phyloP scores from a whole-genome alignment of 2,888 invertebrate genomes.

The Tetropium fuscum region DNA sequence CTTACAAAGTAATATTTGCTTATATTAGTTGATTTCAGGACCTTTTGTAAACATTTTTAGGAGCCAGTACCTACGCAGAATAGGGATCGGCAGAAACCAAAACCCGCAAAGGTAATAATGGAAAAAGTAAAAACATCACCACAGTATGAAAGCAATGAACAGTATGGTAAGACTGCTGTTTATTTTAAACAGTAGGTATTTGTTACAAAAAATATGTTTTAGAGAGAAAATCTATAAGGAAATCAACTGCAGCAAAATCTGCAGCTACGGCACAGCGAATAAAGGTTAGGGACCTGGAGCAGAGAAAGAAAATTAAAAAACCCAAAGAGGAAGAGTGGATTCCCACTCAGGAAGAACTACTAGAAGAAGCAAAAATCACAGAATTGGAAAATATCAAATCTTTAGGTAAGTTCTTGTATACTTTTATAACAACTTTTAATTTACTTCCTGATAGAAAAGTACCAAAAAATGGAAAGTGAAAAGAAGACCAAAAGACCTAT shows the following conservation, averaged over 20 bases:
- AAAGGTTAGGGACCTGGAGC: slow-evolving; percentile 81
- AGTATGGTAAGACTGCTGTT: slow-evolving; percentile 37
- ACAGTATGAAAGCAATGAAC: slow-evolving; percentile 43
- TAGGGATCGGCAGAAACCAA: slow-evolving; percentile 57
- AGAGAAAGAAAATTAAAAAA: slow-evolving; percentile 76
- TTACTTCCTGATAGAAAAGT: slow-evolving; percentile 76
- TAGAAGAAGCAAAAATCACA: slow-evolving; percentile 94
- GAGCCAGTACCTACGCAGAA: slow-evolving; percentile 62
- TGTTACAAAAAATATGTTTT: no score
- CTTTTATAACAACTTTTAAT: neutral
- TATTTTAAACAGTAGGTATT: no score
- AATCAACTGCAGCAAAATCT: slow-evolving; percentile 88
- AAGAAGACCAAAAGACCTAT: slow-evolving; percentile 88
- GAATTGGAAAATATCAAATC: slow-evolving; percentile 94
- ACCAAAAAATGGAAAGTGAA: slow-evolving; percentile 92
- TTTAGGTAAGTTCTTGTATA: slow-evolving; percentile 72
- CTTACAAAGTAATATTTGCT: slow-evolving; percentile 78
- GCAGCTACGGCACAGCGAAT: slow-evolving; percentile 84
- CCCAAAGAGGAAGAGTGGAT: slow-evolving; percentile 76
- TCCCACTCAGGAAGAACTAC: slow-evolving; percentile 92
- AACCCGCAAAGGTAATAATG: slow-evolving; percentile 51
- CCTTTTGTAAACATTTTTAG: slow-evolving; percentile 47
- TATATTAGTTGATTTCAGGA: slow-evolving; percentile 6
- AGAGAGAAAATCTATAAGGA: slow-evolving; percentile 85
- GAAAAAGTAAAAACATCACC: slow-evolving; percentile 44